Evolutionary conservation across 2,797 vertebrate species (phyloP).

Genomic region (Sorex maritimensis): DNA sequence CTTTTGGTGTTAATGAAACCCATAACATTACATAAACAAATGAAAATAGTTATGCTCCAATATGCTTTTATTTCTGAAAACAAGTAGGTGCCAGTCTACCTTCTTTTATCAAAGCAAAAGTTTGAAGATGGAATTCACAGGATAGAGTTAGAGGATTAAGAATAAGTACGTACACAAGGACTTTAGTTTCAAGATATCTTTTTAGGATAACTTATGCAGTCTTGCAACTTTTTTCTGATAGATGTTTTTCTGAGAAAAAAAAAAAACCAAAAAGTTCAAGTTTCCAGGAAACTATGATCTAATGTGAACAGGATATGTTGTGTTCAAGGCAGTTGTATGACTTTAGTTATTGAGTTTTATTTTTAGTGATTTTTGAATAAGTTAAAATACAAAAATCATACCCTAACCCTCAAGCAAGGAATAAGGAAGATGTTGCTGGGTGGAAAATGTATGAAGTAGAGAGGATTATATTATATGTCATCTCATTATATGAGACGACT

Average conservation of each 20-base stretch:
- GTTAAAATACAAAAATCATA: not conserved
- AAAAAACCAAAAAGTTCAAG: not conserved
- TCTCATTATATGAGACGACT: not conserved
- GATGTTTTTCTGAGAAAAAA: not conserved
- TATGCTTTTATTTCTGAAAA: constrained; percentile 54
- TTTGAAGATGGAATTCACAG: not conserved
- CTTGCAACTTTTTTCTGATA: not conserved
- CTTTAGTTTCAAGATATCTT: not conserved
- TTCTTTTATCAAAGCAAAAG: not conserved
- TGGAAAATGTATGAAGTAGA: constrained; percentile 20
- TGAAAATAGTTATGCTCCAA: not conserved
- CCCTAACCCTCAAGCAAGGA: not conserved
- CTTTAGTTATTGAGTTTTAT: constrained; percentile 55
- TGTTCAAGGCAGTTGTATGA: not conserved
- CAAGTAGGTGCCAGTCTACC: not conserved
- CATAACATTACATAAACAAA: not conserved
- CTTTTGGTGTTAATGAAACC: not conserved
- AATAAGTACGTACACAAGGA: not conserved
- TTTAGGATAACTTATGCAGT: constrained; percentile 4
- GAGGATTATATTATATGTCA: not conserved
- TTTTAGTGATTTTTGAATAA: constrained; percentile 61
- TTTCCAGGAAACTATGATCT: constrained; percentile 34
- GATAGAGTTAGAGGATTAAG: not conserved
- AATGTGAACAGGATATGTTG: constrained; percentile 19
- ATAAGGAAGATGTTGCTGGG: not conserved